Base-by-base conservation (phyloP, 2,797 vertebrate species). In the Mormyrops attenuatus region DNA sequence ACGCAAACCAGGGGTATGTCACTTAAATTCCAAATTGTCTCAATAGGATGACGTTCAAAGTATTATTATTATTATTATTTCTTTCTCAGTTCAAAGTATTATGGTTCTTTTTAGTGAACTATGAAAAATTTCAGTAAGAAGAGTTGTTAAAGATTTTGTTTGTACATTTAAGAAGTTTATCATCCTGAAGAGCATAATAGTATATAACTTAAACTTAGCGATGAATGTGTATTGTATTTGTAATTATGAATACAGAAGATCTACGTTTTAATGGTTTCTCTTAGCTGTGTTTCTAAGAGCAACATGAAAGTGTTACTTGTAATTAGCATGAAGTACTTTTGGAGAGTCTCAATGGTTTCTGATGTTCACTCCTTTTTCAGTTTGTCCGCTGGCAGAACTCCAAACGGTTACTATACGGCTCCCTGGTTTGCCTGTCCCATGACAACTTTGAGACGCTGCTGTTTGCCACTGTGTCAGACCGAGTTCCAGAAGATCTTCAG, bases 311-410 rank as follows among this genome's bases (percentile, higher is more conserved):
- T n/a, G 26, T 87, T 87, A 57, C 34, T 87, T 87, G 52, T 57
- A 15, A 57, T 57, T 55, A 20, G 6, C 47, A 30, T 53, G 26
- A 86, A 34, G 34, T 22, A 15, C 9, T 85, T 77, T 77, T 77
- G 69, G 22, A 13, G 47, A 53, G 26, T 53, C 47, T 85, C 1
- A 85, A 4, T 50, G 49, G 1, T 52, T 85, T 85, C 84, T 85
- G n/a, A 85, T 85, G 84, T 85, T 85, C 11, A n/a, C 55, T 53
- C 13, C 87, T 5, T 11, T 89, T 69, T 15, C 96, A 96, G 94
- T 97, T 94, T 94, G 96, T 99, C 50, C 95, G 96, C 0, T 99
- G 98, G 98, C 93, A 97, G 93, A 98, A 98, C 93, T 99, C 98
- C 3, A 99, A 98, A 92, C 94, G 98, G 47, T 92, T 99, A 86